A percentile compares a stretch with the other conserved stretches of the same genome.
Evolutionary conservation across 2,888 invertebrate species (phyloP).

Genomic region (Andrena hattorfiana): DNA sequence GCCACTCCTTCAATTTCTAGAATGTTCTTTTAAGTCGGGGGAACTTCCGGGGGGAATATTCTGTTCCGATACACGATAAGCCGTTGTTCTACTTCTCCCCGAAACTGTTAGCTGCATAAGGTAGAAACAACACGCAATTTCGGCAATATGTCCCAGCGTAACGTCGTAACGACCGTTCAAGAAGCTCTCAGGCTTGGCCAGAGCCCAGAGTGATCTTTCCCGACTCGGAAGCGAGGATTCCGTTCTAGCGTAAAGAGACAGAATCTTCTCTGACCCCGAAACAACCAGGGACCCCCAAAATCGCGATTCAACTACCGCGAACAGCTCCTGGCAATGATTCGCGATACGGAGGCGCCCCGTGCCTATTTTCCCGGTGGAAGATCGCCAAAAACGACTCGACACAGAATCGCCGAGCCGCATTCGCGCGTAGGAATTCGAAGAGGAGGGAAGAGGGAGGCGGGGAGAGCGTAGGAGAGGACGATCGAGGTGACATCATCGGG

Average conservation of each 20-base stretch:
- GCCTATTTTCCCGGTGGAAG: constrained; percentile 69
- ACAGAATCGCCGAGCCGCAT: constrained; percentile 53
- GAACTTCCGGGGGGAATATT: too few species aligned
- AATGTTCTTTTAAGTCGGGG: too few species aligned
- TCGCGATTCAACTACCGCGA: constrained; percentile 38
- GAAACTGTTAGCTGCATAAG: not conserved
- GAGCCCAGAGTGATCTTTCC: constrained; percentile 10
- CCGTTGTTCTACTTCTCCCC: too few species aligned
- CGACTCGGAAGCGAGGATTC: constrained; percentile 26
- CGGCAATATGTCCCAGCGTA: constrained; percentile 5
- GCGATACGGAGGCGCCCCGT: constrained; percentile 48
- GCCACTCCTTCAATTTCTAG: too few species aligned
- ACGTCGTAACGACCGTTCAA: not conserved
- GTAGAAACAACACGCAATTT: not conserved
- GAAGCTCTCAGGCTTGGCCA: constrained; percentile 14
- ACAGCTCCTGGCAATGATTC: constrained; percentile 53
- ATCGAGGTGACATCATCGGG: constrained; percentile 44
- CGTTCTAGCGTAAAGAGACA: not conserved
- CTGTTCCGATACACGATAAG: not conserved
- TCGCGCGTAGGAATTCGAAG: constrained; percentile 54
- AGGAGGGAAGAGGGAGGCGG: not conserved
- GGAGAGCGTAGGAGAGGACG: constrained; percentile 9
- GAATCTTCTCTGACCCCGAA: constrained; percentile 7
- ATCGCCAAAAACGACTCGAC: constrained; percentile 67
- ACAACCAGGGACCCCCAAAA: constrained; percentile 36